phyloP scores from a whole-genome alignment of 2,113 vertebrate genomes.

The Proterorhinus semilunaris region DNA sequence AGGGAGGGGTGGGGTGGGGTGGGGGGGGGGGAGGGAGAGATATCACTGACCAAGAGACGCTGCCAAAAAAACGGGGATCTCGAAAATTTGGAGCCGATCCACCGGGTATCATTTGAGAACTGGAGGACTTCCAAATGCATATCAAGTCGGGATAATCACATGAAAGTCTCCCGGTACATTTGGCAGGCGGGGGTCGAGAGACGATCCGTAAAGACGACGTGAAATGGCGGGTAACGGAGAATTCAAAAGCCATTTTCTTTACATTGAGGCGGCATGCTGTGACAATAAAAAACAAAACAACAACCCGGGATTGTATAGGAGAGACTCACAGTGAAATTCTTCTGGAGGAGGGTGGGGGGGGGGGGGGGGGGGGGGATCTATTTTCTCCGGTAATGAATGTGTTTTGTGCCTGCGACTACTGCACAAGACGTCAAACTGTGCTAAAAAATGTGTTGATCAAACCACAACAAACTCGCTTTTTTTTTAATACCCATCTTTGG shows the following conservation, averaged over 20 bases:
- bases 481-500: slow-evolving; percentile 34
- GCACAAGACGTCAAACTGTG: slow-evolving; percentile 45
- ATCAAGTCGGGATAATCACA: slow-evolving; percentile 7
- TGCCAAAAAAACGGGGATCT: background rate
- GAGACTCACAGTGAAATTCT: slow-evolving; percentile 11
- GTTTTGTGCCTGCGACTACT: slow-evolving; percentile 60
- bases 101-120: slow-evolving; percentile 10
- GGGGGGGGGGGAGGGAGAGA: background rate
- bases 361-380: slow-evolving; percentile 22
- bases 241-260: background rate
- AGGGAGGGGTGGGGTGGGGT: no score
- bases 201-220: background rate
- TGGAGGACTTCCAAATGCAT: slow-evolving; percentile 16
- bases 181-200: slow-evolving; percentile 1
- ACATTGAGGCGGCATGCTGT: slow-evolving; percentile 10
- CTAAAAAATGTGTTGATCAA: slow-evolving; percentile 21
- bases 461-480: slow-evolving; percentile 32
- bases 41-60: slow-evolving; percentile 14
- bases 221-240: background rate
- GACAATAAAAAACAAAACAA: background rate
- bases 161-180: slow-evolving; percentile 19
- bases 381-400: slow-evolving; percentile 66
- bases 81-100: slow-evolving; percentile 7
- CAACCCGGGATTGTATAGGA: background rate
- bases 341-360: no score